Evolutionary conservation across 1,140 invertebrate species (phyloP).

Genomic region (Drosophila melanogaster): DNA sequence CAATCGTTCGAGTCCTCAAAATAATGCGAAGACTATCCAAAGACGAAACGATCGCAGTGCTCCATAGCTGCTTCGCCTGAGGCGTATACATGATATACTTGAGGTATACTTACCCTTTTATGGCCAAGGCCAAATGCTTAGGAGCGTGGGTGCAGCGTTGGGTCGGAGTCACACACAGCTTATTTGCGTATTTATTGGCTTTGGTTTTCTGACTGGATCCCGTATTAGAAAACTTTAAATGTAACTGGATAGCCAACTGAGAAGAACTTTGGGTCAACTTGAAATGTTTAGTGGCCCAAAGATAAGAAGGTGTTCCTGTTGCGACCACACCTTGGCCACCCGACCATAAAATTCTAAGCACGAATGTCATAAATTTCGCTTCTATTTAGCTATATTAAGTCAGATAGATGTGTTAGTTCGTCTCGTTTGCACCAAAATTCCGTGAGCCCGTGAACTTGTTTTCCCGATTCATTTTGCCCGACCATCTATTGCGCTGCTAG

Average conservation of each 20-base stretch:
- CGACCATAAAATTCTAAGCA: slow-evolving; percentile 72
- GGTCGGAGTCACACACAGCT: slow-evolving; percentile 39
- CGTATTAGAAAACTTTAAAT: slow-evolving; percentile 68
- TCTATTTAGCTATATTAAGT: slow-evolving; percentile 77
- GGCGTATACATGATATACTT: slow-evolving; percentile 50
- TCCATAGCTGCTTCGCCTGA: neutral
- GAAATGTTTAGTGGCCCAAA: slow-evolving; percentile 39
- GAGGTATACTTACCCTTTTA: slow-evolving; percentile 41
- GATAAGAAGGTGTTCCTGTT: slow-evolving; percentile 17
- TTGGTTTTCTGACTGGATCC: slow-evolving; percentile 25
- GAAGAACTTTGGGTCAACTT: slow-evolving; percentile 19
- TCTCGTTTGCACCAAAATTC: slow-evolving; percentile 5
- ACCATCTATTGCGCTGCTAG: too few species aligned
- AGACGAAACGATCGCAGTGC: slow-evolving; percentile 1
- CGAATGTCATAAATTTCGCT: slow-evolving; percentile 77
- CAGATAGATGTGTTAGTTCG: neutral
- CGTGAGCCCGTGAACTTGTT: slow-evolving; percentile 4
- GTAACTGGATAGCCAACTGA: slow-evolving; percentile 68
- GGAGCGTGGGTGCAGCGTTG: neutral
- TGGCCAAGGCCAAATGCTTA: neutral
- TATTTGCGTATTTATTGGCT: slow-evolving; percentile 79
- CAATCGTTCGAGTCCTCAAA: slow-evolving; percentile 10
- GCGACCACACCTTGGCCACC: slow-evolving; percentile 61
- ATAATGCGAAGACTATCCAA: neutral
- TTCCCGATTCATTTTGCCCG: too few species aligned